Percentiles rank a stretch among this genome's conserved stretches.
Evolutionary conservation across 2,797 vertebrate genomes (phyloP).

Genomic region (Enteromius mattozi): DNA sequence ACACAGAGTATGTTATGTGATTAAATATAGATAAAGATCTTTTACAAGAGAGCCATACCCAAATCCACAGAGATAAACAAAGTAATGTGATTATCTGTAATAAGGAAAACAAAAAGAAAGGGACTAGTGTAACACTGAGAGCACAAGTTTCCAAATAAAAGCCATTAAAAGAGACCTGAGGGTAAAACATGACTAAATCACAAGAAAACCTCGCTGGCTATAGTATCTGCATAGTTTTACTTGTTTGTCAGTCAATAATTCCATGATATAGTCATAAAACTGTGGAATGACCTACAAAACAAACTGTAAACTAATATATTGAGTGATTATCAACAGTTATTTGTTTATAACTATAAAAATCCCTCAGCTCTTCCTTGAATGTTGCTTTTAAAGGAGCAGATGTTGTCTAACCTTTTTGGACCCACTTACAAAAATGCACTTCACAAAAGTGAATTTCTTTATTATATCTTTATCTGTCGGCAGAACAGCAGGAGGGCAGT

Average conservation of each 20-base stretch:
- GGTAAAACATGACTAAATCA: slow-evolving; percentile 29
- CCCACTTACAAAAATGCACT: background rate
- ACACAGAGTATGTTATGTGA: background rate
- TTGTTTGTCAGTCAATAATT: background rate
- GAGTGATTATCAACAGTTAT: background rate
- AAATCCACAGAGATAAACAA: background rate
- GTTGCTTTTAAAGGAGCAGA: background rate
- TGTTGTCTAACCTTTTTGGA: background rate
- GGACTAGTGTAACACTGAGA: background rate
- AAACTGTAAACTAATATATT: background rate
- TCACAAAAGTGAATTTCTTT: background rate
- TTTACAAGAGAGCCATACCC: background rate
- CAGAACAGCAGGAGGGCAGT: background rate
- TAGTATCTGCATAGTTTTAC: background rate
- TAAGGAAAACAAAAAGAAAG: background rate
- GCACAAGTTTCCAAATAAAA: slow-evolving; percentile 6
- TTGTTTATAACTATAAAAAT: background rate
- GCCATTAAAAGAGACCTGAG: slow-evolving; percentile 15
- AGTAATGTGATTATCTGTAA: background rate
- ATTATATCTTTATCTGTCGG: slow-evolving; percentile 4
- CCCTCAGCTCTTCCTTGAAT: background rate
- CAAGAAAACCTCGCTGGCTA: background rate
- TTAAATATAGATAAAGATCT: slow-evolving; percentile 21
- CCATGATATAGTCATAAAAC: background rate
- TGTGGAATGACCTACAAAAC: background rate